A percentile compares a stretch with the other conserved stretches of the same genome.
Conservation (phyloP, 2,113 vertebrate species). For the Lamprotornis superbus region DNA sequence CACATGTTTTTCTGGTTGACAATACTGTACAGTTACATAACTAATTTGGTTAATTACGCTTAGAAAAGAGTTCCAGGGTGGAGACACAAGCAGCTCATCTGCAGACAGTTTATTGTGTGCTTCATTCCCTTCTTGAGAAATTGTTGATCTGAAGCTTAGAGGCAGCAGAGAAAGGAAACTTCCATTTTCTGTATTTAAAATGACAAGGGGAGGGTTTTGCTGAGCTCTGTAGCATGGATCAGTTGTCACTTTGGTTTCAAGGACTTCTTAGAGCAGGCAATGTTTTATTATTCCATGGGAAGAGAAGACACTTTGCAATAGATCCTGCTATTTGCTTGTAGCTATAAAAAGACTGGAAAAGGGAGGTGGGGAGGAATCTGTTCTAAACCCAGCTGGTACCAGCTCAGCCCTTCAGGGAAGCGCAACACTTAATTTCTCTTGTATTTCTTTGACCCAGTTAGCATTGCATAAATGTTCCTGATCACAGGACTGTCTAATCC, state of each 20-base stretch:
- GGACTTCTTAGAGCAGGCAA: not conserved
- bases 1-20: not conserved
- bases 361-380: not conserved
- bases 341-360: not conserved
- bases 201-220: not conserved
- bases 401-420: slow-evolving; percentile 38
- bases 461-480: slow-evolving; percentile 7
- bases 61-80: not conserved
- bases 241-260: not conserved
- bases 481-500: slow-evolving; percentile 51
- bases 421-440: not conserved
- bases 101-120: not conserved
- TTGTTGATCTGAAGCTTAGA: not conserved
- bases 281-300: not conserved
- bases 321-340: not conserved
- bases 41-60: not conserved
- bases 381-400: slow-evolving; percentile 27
- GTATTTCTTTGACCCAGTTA: slow-evolving; percentile 62
- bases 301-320: not conserved
- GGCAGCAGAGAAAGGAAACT: not conserved
- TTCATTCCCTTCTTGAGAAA: not conserved
- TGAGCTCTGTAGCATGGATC: rapidly evolving
- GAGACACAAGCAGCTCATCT: not conserved
- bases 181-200: not conserved
- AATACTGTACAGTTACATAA: not conserved